Evolutionary conservation across 2,797 vertebrate genomes (phyloP), one percentile per base, ranked within the genome.

Genomic region (Tapera naevia): DNA sequence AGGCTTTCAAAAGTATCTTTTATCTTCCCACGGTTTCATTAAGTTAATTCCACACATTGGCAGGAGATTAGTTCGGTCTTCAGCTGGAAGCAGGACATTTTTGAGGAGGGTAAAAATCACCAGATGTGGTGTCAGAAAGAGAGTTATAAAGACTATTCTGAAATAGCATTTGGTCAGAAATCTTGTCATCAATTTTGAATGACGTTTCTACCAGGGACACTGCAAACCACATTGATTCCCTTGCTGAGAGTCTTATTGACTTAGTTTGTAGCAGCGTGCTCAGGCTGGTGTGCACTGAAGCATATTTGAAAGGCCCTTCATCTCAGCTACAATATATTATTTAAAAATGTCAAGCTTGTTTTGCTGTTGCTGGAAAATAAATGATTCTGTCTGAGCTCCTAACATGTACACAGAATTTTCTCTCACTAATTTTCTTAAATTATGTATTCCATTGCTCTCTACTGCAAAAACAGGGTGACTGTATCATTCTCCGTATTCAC

Each of bases 281-380:
- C 92, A 94, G 95, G 93, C 64, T 89, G 91, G 88, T 95, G 89
- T 96, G 96, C 95, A 93, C 78, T 94, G 85, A 53, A 84, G 79
- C 92, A 91, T 95, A 89, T 96, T 96, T 97, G 95, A 98, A 98
- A 97, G 81, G 33, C 37, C 70, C 93, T 97, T 98, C 89, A 95
- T 97, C 94, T 97, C 87, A 96, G 86, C 82, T 94, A 94, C 65
- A 19, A 98, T 97, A 91, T 95, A 98, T 98, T 98, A 98, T 98
- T 98, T 97, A 97, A 97, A 98, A 98, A 98, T 98, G 97, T 96
- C 97, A 98, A 94, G 64, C 14, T 33, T 84, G 45, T 94, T 95
- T 97, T 97, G 43, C 78, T 89, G 67, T 96, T 97, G 58, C 76
- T 94, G 56, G 89, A 95, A 95, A 95, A 78, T 95, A 96, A 97